Percentiles rank a stretch among this genome's conserved stretches.
phyloP scores from a whole-genome alignment of 2,888 invertebrate species.

The Xanthia togata region DNA sequence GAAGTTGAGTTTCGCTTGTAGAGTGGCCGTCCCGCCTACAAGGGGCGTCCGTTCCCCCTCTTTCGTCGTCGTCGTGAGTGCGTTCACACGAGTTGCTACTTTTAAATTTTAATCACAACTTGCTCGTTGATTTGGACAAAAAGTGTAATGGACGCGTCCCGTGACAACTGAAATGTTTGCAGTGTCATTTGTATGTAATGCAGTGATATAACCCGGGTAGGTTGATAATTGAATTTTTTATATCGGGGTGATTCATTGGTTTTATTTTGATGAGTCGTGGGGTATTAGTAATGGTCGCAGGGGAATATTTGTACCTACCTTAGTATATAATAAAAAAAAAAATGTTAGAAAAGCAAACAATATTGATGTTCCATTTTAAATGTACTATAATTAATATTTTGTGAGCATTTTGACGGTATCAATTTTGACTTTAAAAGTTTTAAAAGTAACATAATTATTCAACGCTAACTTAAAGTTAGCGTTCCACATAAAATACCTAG shows the following conservation, averaged over 20 bases:
- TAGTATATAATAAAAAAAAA: background rate
- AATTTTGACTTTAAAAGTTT: slow-evolving; percentile 3
- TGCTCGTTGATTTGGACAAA: slow-evolving; percentile 85
- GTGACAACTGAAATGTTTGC: slow-evolving; percentile 77
- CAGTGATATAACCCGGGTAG: slow-evolving; percentile 61
- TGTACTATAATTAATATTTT: no score
- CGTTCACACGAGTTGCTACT: slow-evolving; percentile 86
- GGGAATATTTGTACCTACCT: slow-evolving; percentile 8
- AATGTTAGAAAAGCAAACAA: background rate
- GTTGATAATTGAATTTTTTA: slow-evolving; percentile 64
- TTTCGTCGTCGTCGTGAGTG: slow-evolving; percentile 80
- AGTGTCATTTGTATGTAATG: slow-evolving; percentile 63
- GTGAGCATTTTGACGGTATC: background rate
- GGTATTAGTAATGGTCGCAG: slow-evolving; percentile 18
- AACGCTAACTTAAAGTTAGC: background rate
- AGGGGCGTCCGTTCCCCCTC: slow-evolving; percentile 87
- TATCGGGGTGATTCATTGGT: slow-evolving; percentile 62
- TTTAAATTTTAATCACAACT: slow-evolving; percentile 89
- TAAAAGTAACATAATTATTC: background rate
- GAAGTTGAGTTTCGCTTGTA: slow-evolving; percentile 70
- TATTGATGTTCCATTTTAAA: background rate
- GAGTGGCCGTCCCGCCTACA: slow-evolving; percentile 83
- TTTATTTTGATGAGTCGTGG: slow-evolving; percentile 41
- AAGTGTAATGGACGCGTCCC: slow-evolving; percentile 79
- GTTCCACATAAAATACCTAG: background rate